A percentile compares a stretch with the other conserved stretches of the same genome.
phyloP scores from a whole-genome alignment of 2,113 vertebrate genomes.

The Bos javanicus region DNA sequence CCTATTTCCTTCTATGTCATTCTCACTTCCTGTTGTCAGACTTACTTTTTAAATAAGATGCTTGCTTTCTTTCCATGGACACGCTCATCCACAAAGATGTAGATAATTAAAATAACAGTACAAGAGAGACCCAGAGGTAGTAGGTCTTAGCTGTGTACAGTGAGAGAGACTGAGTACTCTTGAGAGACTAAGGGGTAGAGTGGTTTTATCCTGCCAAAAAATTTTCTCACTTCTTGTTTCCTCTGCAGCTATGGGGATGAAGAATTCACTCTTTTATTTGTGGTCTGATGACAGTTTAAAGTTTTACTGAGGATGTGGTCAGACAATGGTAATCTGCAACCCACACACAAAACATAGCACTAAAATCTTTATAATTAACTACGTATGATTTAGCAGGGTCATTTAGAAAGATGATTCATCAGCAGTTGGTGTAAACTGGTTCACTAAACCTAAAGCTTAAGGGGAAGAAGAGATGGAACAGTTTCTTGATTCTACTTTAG shows the following conservation, averaged over 20 bases:
- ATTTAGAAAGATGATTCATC: constrained; percentile 64
- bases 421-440: constrained; percentile 47
- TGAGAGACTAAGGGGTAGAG: not conserved
- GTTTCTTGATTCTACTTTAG: constrained; percentile 4
- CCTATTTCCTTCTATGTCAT: not conserved
- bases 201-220: not conserved
- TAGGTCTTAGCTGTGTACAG: not conserved
- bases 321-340: constrained; percentile 18
- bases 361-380: constrained; percentile 52
- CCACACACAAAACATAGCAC: constrained; percentile 6
- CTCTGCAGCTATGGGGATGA: not conserved
- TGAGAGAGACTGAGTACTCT: not conserved
- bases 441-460: constrained; percentile 33
- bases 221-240: not conserved
- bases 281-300: not conserved
- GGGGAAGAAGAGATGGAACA: not conserved
- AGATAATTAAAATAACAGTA: not conserved
- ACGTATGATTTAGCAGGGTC: constrained; percentile 41
- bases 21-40: not conserved
- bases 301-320: constrained; percentile 26
- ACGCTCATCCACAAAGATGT: not conserved
- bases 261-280: not conserved
- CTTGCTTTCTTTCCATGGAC: not conserved
- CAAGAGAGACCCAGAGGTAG: fast-evolving
- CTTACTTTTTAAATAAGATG: not conserved